These are phyloP conservation scores for Sarcoramphus papa DNA, from an alignment of 2,797 vertebrate species.

Conservation along the genomic window DNA sequence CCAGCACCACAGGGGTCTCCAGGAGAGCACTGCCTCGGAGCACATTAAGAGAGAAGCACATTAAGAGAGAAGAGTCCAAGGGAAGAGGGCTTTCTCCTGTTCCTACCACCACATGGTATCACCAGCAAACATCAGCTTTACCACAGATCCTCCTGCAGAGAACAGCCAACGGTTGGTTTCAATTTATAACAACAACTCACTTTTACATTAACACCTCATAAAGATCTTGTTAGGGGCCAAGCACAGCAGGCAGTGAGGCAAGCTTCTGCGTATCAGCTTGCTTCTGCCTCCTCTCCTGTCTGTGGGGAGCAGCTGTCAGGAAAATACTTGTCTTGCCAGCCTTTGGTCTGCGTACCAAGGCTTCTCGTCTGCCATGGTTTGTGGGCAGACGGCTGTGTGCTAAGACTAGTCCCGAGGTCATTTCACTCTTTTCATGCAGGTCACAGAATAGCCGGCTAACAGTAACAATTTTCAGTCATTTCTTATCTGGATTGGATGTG, in stretches of 20 bases:
- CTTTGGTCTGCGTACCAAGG: neutral
- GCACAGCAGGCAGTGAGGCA: rapidly evolving
- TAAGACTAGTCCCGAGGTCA: neutral
- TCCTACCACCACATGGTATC: neutral
- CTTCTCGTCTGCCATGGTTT: neutral
- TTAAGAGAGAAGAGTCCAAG: neutral
- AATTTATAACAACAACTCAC: neutral
- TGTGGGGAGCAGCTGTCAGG: neutral
- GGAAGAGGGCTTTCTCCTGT: neutral
- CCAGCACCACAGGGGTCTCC: neutral
- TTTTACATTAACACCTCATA: neutral
- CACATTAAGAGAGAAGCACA: neutral
- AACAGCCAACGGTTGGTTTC: neutral
- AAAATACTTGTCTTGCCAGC: neutral
- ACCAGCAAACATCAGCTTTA: neutral
- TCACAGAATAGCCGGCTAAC: neutral
- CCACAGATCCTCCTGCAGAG: neutral
- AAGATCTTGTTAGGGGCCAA: neutral
- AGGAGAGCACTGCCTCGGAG: neutral
- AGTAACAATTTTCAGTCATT: neutral
- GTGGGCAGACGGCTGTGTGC: neutral
- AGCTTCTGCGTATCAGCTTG: neutral
- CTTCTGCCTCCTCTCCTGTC: neutral
- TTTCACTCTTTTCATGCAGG: neutral
- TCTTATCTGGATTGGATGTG: neutral